Evolutionary conservation across 2,797 vertebrate genomes (phyloP).

Genomic region (Mionectes olivaceus): DNA sequence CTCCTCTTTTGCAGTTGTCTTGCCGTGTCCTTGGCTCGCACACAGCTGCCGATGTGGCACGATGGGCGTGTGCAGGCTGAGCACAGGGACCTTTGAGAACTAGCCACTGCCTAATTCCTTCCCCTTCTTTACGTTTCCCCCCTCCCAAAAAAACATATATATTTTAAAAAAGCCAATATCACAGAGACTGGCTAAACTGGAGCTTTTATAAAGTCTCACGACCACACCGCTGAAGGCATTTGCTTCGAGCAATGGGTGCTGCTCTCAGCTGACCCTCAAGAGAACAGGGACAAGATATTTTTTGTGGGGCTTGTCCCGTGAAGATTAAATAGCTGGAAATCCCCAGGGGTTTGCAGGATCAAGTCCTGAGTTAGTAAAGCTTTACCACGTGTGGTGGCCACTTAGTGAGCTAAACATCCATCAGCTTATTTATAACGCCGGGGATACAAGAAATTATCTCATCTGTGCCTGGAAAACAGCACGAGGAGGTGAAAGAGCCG

Average conservation of each 20-base stretch:
- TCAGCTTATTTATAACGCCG: not conserved
- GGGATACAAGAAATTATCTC: not conserved
- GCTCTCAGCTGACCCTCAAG: not conserved
- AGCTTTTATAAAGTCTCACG: not conserved
- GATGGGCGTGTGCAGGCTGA: not conserved
- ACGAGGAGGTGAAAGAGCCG: not conserved
- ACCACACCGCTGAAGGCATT: fast-evolving
- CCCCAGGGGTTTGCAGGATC: not conserved
- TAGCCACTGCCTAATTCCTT: not conserved
- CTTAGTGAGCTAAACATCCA: not conserved
- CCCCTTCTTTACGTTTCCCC: not conserved
- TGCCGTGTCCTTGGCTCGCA: not conserved
- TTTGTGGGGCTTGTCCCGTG: not conserved
- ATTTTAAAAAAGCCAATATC: not conserved
- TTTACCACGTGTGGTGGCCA: not conserved
- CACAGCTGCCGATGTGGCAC: conserved; percentile 56
- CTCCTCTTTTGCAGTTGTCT: not conserved
- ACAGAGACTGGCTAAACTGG: not conserved
- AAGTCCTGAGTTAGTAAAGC: not conserved
- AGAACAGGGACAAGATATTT: not conserved
- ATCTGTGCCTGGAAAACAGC: not conserved
- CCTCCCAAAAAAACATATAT: no score
- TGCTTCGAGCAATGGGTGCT: fast-evolving
- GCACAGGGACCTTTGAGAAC: not conserved
- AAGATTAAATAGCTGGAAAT: not conserved